Conservation (phyloP, 2,888 invertebrate species). For the Lasioglossum malachurum region DNA sequence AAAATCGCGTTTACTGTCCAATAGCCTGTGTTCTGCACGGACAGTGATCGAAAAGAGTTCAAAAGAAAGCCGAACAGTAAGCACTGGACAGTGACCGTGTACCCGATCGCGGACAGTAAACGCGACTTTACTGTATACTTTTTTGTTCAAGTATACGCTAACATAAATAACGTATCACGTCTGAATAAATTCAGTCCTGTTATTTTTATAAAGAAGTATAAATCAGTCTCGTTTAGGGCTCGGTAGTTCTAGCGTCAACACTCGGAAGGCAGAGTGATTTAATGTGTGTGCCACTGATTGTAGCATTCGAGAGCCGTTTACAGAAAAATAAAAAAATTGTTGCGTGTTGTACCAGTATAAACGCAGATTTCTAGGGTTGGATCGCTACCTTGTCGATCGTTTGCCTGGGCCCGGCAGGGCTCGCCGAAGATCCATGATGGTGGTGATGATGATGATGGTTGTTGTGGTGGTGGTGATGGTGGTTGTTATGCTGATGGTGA, state of each 20-base stretch:
- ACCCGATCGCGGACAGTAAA: too few relatives aligned
- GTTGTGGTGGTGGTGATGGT: constrained; percentile 68
- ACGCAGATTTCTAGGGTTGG: background rate
- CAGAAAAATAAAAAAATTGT: background rate
- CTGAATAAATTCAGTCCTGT: background rate
- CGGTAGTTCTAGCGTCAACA: background rate
- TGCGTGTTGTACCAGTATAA: background rate
- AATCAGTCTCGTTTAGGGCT: too few relatives aligned
- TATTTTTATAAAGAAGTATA: background rate
- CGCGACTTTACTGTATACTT: background rate
- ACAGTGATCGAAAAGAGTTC: too few relatives aligned
- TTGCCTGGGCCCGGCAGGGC: constrained; percentile 79
- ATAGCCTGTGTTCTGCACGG: too few relatives aligned
- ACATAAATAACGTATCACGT: too few relatives aligned
- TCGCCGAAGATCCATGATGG: constrained; percentile 77
- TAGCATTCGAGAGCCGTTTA: background rate
- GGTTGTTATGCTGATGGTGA: constrained; percentile 72
- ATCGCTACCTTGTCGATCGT: constrained; percentile 78
- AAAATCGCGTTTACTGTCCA: too few relatives aligned
- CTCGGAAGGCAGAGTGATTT: background rate
- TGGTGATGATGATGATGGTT: constrained; percentile 73
- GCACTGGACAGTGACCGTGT: too few relatives aligned
- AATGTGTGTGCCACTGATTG: background rate
- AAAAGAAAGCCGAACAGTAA: too few relatives aligned
- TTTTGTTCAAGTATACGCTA: too few relatives aligned